Percentiles rank a stretch among this genome's conserved stretches.
phyloP scores from a whole-genome alignment of 2,888 invertebrate genomes.

The Amphipoea oculea region DNA sequence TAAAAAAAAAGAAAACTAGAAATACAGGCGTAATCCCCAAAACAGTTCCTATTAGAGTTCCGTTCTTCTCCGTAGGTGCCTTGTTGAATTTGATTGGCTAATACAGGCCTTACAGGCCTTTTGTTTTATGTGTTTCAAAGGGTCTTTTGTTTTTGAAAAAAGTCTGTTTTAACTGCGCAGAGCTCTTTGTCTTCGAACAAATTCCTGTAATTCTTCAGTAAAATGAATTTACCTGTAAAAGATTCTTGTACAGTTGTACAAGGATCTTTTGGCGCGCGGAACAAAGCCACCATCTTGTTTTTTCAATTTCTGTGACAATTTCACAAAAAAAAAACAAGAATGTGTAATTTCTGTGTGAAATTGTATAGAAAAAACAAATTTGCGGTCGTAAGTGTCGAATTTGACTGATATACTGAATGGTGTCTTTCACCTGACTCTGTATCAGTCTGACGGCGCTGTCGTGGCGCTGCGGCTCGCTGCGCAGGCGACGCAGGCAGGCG shows the following conservation, averaged over 20 bases:
- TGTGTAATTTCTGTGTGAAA: neutral
- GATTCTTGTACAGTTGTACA: neutral
- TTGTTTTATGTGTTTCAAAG: neutral
- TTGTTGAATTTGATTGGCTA: neutral
- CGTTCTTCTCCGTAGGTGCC: too few species aligned
- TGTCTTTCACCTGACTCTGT: slow-evolving; percentile 74
- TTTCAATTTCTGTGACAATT: neutral
- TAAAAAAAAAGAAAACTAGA: neutral
- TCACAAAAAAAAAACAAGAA: neutral
- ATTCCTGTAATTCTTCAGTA: neutral
- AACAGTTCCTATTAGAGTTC: neutral
- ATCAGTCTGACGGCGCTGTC: slow-evolving; percentile 85
- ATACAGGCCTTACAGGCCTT: neutral
- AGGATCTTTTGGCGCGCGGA: neutral
- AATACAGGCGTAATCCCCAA: neutral
- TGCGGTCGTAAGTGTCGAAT: neutral
- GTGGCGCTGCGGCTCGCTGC: slow-evolving; percentile 83
- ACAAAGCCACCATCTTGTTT: neutral
- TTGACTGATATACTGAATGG: neutral
- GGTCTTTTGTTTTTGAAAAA: neutral
- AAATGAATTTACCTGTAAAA: neutral
- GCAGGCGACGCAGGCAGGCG: slow-evolving; percentile 79
- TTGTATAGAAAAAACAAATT: neutral
- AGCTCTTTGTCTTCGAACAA: too few species aligned
- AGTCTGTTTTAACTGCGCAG: neutral